Conservation (phyloP, 2,888 invertebrate genomes). For the Melieria crassipennis region DNA sequence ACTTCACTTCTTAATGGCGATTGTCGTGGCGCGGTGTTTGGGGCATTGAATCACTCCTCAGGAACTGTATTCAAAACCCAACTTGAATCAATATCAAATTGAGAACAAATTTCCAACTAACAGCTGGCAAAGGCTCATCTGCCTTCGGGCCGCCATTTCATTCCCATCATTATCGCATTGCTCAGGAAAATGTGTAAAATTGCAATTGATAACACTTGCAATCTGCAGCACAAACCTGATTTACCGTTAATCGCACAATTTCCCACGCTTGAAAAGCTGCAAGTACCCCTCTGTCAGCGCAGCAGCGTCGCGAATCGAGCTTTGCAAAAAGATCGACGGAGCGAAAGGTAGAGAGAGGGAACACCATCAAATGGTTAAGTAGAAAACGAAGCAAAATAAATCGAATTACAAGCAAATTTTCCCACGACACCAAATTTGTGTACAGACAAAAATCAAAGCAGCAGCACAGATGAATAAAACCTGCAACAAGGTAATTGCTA, state of each 20-base stretch:
- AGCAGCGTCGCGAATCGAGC: conserved; percentile 14
- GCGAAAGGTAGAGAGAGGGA: background rate
- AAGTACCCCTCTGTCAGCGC: background rate
- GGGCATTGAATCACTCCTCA: too few species aligned
- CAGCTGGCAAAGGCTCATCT: too few species aligned
- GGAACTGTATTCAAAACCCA: too few species aligned
- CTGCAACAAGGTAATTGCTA: conserved; percentile 33
- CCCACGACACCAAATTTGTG: conserved; percentile 61
- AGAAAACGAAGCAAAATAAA: conserved; percentile 17
- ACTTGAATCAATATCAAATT: too few species aligned
- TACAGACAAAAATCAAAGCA: conserved; percentile 42
- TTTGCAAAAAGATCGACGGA: conserved; percentile 11
- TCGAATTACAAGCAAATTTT: conserved; percentile 41
- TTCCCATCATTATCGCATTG: too few species aligned
- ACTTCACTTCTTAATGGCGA: too few species aligned
- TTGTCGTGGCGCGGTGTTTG: too few species aligned
- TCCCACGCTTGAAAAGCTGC: conserved; percentile 37
- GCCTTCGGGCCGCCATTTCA: too few species aligned
- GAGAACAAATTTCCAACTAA: too few species aligned
- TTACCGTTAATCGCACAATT: conserved; percentile 31
- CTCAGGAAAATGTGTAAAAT: too few species aligned
- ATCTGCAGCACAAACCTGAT: conserved; percentile 25
- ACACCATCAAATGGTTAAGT: conserved; percentile 7
- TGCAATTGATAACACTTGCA: background rate
- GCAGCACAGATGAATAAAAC: conserved; percentile 26